A percentile compares a stretch with the other conserved stretches of the same genome.
Evolutionary conservation across 2,797 vertebrate genomes (phyloP).

Genomic region (Mareca penelope): DNA sequence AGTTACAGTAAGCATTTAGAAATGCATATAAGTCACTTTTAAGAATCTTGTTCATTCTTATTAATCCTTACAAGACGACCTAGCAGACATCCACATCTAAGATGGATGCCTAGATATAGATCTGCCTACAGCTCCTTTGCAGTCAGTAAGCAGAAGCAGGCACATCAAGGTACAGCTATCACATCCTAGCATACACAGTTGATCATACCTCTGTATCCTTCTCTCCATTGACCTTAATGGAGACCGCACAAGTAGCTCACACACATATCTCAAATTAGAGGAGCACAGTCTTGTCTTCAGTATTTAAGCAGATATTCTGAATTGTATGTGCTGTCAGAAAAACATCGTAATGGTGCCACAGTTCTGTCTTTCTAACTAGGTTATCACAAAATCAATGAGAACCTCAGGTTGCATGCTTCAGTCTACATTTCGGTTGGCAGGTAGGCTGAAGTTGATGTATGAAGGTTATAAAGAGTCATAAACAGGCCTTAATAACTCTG

Average conservation of each 20-base stretch:
- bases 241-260: neutral
- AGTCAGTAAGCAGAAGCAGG: neutral
- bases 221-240: neutral
- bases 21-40: neutral
- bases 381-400: neutral
- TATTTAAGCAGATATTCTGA: neutral
- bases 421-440: neutral
- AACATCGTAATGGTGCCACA: neutral
- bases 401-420: neutral
- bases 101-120: neutral
- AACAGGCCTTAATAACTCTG: neutral
- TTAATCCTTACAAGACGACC: neutral
- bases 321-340: rapidly evolving
- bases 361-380: neutral
- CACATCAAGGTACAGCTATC: neutral
- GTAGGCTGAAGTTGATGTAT: neutral
- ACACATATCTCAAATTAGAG: neutral
- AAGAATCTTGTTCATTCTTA: neutral
- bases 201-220: neutral
- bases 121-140: neutral
- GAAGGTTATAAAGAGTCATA: neutral
- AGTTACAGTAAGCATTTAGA: neutral
- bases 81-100: neutral
- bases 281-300: neutral
- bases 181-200: neutral